Evolutionary conservation across 1,140 invertebrate species (phyloP), one percentile per base, ranked within the genome.

Genomic region (Camponotus vicinus): DNA sequence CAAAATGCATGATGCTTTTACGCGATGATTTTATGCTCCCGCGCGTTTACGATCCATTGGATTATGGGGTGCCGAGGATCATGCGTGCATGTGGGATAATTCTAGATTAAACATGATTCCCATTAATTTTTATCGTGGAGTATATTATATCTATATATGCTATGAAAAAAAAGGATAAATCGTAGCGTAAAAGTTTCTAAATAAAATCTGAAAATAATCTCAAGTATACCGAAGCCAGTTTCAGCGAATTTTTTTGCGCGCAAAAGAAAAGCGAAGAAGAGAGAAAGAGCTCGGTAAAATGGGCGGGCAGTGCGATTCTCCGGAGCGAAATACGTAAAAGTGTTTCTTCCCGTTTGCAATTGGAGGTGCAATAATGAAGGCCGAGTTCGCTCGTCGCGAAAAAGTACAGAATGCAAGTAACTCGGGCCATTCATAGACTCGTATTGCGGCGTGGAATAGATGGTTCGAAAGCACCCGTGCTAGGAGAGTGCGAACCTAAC

Each of bases 371-470:
- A 90, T 90, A 90, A 90, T 86, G 86, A 90, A 90, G 80, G 77
- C 88, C 83, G 87, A 73, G 69, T 21, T 78, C 27, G 64, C 57
- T 83, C 85, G 77, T 87, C 52, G 86, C 69, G 57, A 86, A 91
- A 90, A 85, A 91, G 83, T 88, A 73, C 77, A 83, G 73, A 90
- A 91, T 86, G 86, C 89, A 86, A 88, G 89, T 91, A 91, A 85
- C 77, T 70, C 71, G 73, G 77, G 76, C 77, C 86, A 91, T 89
- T 91, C 90, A 91, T 86, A 79, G 79, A 87, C 84, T 91, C 85
- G 79, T 87, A 90, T 89, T 89, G 80, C 89, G 76, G 79, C 40
- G 67, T 45, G 69, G 84, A 91, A 91, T 89, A 91, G 85, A 90
- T 75, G 78, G 70, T 52, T 89, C 67, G 88, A 80, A 89, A 87